Evolutionary conservation across 1,140 invertebrate species (phyloP).

Genomic region (Pseudobourletiella spinata): DNA sequence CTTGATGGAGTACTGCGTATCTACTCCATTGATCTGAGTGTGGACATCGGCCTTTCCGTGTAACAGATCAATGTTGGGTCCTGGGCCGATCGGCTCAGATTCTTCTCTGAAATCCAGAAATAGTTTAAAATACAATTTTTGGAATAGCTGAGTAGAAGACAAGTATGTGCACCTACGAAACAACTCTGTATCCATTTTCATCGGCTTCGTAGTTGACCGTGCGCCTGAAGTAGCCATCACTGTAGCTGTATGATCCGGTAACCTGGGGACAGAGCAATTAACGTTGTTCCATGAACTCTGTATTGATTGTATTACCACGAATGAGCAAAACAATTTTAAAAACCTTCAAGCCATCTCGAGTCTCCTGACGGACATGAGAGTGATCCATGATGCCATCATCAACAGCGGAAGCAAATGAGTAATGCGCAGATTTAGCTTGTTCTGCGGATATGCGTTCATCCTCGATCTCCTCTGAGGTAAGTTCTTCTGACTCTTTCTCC

Average conservation of each 20-base stretch:
- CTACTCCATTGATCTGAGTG: constrained; percentile 38
- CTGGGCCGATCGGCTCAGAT: constrained; percentile 44
- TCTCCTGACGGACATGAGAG: constrained; percentile 44
- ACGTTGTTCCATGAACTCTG: no score
- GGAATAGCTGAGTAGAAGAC: not conserved
- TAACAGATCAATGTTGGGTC: constrained; percentile 42
- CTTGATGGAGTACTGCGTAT: constrained; percentile 41
- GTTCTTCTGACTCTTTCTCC: not conserved
- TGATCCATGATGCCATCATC: constrained; percentile 48
- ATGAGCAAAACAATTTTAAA: no score
- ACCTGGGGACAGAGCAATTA: no score
- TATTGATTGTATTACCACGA: no score
- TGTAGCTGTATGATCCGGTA: constrained; percentile 48
- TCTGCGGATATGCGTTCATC: constrained; percentile 23
- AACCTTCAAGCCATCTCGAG: constrained; percentile 44
- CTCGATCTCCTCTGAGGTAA: not conserved
- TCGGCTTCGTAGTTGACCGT: constrained; percentile 49
- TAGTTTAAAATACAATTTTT: not conserved
- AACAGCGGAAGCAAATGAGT: constrained; percentile 44
- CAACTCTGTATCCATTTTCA: constrained; percentile 50
- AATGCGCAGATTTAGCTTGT: constrained; percentile 42
- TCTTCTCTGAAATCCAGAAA: constrained; percentile 41
- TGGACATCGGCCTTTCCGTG: constrained; percentile 45
- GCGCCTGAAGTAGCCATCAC: constrained; percentile 48
- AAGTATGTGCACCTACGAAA: constrained; percentile 41